Evolutionary conservation across 2,888 invertebrate species (phyloP).

Genomic region (Phaedon cochleariae): DNA sequence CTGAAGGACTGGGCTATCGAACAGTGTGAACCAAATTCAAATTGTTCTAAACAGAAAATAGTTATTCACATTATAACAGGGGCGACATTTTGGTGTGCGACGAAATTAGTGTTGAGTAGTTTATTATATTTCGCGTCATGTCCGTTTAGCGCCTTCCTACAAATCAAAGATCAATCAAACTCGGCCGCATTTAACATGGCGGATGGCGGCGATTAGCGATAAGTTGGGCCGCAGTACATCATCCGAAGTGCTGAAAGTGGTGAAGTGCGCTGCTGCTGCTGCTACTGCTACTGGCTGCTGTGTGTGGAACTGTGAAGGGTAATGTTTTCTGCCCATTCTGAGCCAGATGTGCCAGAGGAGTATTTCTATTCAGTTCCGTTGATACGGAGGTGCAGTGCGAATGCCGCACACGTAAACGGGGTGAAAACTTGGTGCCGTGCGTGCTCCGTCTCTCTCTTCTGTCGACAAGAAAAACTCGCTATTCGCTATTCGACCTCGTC

Average conservation of each 20-base stretch:
- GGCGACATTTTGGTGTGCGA: no score
- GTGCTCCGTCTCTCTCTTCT: constrained; percentile 11
- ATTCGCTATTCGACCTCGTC: no score
- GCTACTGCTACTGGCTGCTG: constrained; percentile 20
- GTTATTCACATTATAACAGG: no score
- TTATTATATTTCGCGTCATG: no score
- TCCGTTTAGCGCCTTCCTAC: no score
- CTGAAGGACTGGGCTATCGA: no score
- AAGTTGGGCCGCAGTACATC: constrained; percentile 50
- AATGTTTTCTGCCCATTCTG: constrained; percentile 21
- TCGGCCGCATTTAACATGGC: constrained; percentile 48
- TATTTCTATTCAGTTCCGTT: constrained; percentile 48
- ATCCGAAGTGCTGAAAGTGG: constrained; percentile 15
- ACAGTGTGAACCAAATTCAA: no score
- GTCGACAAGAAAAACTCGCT: constrained; percentile 6
- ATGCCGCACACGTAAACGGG: constrained; percentile 41
- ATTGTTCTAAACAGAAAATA: no score
- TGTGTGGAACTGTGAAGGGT: constrained; percentile 7
- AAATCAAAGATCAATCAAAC: neutral
- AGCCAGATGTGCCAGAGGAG: constrained; percentile 7
- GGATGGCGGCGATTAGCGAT: constrained; percentile 56
- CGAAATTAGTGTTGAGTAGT: no score
- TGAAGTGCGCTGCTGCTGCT: constrained; percentile 39
- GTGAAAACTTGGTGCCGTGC: constrained; percentile 24
- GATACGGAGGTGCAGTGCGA: constrained; percentile 49